Evolutionary conservation across 2,113 vertebrate genomes (phyloP).

Genomic region (Danionella cerebrum): DNA sequence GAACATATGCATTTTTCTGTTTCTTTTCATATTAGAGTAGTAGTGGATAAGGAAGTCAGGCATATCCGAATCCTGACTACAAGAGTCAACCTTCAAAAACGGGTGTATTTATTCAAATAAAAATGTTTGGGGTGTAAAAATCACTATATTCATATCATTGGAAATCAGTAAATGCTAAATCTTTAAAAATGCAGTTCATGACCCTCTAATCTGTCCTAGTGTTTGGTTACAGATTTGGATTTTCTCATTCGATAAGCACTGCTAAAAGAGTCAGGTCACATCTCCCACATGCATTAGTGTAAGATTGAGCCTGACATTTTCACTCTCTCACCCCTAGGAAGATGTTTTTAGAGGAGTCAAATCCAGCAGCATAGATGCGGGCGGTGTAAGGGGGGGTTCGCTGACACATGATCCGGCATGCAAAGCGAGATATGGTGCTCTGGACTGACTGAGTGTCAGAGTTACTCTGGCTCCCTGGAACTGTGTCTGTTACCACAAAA

Average conservation of each 20-base stretch:
- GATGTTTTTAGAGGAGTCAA: slow-evolving; percentile 98
- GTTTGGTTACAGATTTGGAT: too few relatives aligned
- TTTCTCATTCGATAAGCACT: neutral
- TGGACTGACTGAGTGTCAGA: slow-evolving; percentile 92
- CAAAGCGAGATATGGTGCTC: slow-evolving; percentile 97
- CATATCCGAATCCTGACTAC: too few relatives aligned
- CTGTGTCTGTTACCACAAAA: slow-evolving; percentile 95
- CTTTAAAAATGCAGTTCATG: too few relatives aligned
- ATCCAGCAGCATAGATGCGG: slow-evolving; percentile 95
- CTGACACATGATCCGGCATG: slow-evolving; percentile 96
- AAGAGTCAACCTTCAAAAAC: too few relatives aligned
- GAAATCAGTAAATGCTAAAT: too few relatives aligned
- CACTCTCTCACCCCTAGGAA: slow-evolving; percentile 85
- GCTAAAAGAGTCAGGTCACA: neutral
- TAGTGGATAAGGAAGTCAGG: too few relatives aligned
- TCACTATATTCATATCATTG: too few relatives aligned
- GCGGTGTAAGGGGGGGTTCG: slow-evolving; percentile 88
- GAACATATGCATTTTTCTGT: too few relatives aligned
- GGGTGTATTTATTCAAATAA: too few relatives aligned
- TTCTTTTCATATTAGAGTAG: too few relatives aligned
- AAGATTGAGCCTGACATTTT: neutral
- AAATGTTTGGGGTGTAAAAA: too few relatives aligned
- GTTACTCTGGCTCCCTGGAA: slow-evolving; percentile 91
- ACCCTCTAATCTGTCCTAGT: too few relatives aligned
- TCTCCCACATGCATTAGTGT: neutral